Conservation (phyloP, 2,113 vertebrate species). For the Athene noctua region DNA sequence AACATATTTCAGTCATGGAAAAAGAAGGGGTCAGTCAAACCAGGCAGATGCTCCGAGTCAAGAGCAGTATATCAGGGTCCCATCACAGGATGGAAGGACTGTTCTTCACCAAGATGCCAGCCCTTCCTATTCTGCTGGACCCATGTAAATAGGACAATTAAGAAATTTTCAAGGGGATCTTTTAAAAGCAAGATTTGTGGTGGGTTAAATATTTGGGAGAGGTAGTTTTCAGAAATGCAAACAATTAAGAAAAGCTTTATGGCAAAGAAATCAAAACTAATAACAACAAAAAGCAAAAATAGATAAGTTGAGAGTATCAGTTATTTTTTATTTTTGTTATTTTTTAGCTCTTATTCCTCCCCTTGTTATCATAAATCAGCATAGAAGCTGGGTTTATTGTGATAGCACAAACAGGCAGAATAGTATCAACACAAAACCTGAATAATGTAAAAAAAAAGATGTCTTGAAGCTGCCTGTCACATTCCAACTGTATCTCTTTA, state of each 20-base stretch:
- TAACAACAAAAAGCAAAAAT: background rate
- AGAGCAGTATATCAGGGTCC: background rate
- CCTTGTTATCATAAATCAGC: background rate
- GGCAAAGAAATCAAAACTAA: background rate
- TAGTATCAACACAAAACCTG: background rate
- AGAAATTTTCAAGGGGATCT: background rate
- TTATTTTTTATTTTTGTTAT: background rate
- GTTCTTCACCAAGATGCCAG: background rate
- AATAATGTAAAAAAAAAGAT: background rate
- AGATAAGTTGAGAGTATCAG: background rate
- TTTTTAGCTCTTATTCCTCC: background rate
- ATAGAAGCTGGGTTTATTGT: background rate
- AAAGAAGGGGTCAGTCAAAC: background rate
- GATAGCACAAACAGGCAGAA: background rate
- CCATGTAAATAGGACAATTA: background rate
- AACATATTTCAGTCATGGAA: background rate
- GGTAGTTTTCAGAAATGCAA: background rate
- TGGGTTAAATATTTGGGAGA: background rate
- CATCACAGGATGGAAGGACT: fast-evolving
- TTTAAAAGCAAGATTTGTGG: background rate
- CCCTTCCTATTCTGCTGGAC: background rate
- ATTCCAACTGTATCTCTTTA: background rate
- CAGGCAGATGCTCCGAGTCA: background rate
- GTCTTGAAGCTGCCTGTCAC: background rate
- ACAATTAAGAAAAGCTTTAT: background rate